A percentile compares a stretch with the other conserved stretches of the same genome.
phyloP scores from a whole-genome alignment of 37 sponge, comb jelly and placozoan species.

The Bolinopsis microptera region DNA sequence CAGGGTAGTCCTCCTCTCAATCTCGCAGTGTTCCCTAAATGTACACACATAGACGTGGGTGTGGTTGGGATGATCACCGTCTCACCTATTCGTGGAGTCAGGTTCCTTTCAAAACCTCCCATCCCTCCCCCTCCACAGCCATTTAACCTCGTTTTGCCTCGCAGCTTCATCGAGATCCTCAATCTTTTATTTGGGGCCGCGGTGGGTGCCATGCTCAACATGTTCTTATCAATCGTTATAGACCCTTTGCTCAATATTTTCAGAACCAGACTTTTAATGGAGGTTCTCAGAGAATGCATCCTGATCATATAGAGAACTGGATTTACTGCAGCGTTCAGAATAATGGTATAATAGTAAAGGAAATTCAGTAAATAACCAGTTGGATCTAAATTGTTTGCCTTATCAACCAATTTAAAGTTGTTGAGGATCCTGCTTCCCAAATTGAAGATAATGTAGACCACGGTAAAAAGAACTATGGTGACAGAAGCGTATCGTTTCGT shows the following conservation, averaged over 20 bases:
- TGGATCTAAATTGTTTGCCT: not conserved
- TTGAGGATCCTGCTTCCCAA: not conserved
- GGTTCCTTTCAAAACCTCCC: not conserved
- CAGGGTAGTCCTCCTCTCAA: too few species aligned
- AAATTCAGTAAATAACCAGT: conserved; percentile 17
- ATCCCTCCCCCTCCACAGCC: too few species aligned
- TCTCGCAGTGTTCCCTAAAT: not conserved
- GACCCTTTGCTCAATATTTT: not conserved
- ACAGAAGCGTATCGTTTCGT: conserved; percentile 40
- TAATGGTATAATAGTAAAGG: conserved; percentile 28
- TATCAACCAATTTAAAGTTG: not conserved
- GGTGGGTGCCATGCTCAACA: not conserved
- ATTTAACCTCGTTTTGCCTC: not conserved
- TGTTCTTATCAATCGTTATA: not conserved
- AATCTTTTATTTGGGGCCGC: not conserved
- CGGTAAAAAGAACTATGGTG: conserved; percentile 32
- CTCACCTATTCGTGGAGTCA: not conserved
- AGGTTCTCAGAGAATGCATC: not conserved
- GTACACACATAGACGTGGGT: not conserved
- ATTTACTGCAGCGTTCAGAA: not conserved
- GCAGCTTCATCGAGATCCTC: not conserved
- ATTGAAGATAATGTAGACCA: not conserved
- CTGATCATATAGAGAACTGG: conserved; percentile 16
- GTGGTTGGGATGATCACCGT: not conserved
- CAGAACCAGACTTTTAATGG: not conserved